phyloP scores from a whole-genome alignment of 2,888 invertebrate species.

The Drosophila nr. fundita region DNA sequence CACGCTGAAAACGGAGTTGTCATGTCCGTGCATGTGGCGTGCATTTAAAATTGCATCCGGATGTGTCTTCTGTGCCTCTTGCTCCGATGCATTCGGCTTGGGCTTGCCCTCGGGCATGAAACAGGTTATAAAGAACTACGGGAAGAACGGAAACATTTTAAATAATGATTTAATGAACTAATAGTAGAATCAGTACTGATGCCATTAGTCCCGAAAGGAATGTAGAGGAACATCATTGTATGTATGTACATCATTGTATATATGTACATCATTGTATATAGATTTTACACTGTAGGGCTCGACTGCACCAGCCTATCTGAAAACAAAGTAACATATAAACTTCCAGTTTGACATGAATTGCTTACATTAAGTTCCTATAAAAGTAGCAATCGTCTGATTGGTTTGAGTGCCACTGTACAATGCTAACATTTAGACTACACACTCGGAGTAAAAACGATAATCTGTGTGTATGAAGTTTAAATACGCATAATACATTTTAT shows the following conservation, averaged over 20 bases:
- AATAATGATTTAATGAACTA: not conserved
- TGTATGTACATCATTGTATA: too few relatives aligned
- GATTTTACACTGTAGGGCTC: too few relatives aligned
- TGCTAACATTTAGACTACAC: slow-evolving; percentile 1
- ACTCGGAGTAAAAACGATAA: not conserved
- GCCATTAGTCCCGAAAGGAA: too few relatives aligned
- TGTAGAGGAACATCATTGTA: too few relatives aligned
- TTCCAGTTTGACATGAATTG: slow-evolving; percentile 9
- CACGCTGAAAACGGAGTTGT: slow-evolving; percentile 83
- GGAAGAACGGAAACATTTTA: not conserved
- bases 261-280: too few relatives aligned
- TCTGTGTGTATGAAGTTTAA: not conserved
- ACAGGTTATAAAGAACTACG: slow-evolving; percentile 91
- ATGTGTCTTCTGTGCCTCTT: slow-evolving; percentile 57
- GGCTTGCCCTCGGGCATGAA: slow-evolving; percentile 90
- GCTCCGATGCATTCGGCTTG: slow-evolving; percentile 37
- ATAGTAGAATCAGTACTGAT: too few relatives aligned
- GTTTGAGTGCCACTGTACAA: slow-evolving; percentile 10
- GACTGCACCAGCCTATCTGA: not conserved
- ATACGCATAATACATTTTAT: slow-evolving; percentile 35
- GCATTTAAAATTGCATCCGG: slow-evolving; percentile 65
- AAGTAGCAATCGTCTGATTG: slow-evolving; percentile 1
- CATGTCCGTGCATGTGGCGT: slow-evolving; percentile 83
- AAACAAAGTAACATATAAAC: not conserved
- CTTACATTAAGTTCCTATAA: slow-evolving; percentile 17